Conservation (phyloP, 2,888 invertebrate species). For the Gymnosoma rotundatum region DNA sequence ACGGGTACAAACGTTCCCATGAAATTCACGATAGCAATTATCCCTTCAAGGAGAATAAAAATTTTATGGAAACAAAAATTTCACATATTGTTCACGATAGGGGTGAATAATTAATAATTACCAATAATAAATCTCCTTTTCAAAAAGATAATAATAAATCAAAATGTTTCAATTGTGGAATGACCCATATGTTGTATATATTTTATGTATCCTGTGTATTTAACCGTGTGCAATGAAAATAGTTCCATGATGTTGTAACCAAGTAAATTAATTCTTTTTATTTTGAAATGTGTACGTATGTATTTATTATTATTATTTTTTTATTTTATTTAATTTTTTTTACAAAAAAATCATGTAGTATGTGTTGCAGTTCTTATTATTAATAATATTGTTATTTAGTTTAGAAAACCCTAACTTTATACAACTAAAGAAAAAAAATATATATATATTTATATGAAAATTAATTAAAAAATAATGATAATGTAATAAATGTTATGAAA, state of each 20-base stretch:
- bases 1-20: too few relatives aligned
- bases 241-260: neutral
- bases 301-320: constrained; percentile 50
- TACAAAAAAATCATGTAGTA: constrained; percentile 56
- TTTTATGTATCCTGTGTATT: neutral
- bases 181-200: constrained; percentile 21
- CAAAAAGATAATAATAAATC: too few relatives aligned
- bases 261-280: constrained; percentile 41
- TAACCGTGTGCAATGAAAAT: neutral
- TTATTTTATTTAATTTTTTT: neutral
- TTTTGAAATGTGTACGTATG: constrained; percentile 58
- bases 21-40: too few relatives aligned
- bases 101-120: too few relatives aligned
- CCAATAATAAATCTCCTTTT: too few relatives aligned
- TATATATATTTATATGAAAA: constrained; percentile 16
- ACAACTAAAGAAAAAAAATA: constrained; percentile 62
- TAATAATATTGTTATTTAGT: constrained; percentile 49
- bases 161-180: neutral
- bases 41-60: too few relatives aligned
- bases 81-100: too few relatives aligned
- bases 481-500: constrained; percentile 35
- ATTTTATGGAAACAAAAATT: too few relatives aligned
- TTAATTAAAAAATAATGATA: constrained; percentile 43
- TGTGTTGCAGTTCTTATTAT: constrained; percentile 42
- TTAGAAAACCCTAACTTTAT: constrained; percentile 69